Conservation (phyloP, 2,888 invertebrate species). For the Cyclophora punctaria region DNA sequence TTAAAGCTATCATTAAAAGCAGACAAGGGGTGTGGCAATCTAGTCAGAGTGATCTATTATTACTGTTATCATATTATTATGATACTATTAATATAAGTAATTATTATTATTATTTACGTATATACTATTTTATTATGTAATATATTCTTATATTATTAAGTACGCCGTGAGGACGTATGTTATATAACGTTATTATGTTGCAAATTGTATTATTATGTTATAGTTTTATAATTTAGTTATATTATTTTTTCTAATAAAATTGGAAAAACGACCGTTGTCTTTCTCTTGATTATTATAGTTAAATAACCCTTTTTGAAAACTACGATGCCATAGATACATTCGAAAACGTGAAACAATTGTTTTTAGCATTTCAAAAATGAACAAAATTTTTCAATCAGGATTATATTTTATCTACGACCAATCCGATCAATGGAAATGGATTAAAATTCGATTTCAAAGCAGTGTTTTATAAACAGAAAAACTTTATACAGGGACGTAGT, state of each 20-base stretch:
- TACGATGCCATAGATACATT: too few relatives aligned
- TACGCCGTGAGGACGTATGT: too few relatives aligned
- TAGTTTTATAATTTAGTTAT: constrained; percentile 4
- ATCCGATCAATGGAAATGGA: constrained; percentile 7
- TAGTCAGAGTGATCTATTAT: constrained; percentile 71
- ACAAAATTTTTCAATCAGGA: not conserved
- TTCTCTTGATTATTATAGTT: not conserved
- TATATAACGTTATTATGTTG: constrained; percentile 10
- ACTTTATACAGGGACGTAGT: not conserved
- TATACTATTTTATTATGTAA: constrained; percentile 26
- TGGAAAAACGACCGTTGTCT: constrained; percentile 8
- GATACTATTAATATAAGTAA: constrained; percentile 21
- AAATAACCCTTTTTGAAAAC: too few relatives aligned
- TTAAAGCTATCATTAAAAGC: constrained; percentile 30
- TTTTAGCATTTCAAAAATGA: too few relatives aligned
- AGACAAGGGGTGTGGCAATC: constrained; percentile 72
- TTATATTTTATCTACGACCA: constrained; percentile 4
- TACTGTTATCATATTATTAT: constrained; percentile 4
- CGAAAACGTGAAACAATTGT: too few relatives aligned
- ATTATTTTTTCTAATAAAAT: constrained; percentile 20
- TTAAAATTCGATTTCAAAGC: constrained; percentile 4
- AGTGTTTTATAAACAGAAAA: constrained; percentile 7
- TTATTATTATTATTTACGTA: constrained; percentile 17
- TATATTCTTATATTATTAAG: constrained; percentile 27
- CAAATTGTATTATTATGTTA: not conserved